Conservation (phyloP, 2,888 invertebrate species). For the Ypsolopha sequella region DNA sequence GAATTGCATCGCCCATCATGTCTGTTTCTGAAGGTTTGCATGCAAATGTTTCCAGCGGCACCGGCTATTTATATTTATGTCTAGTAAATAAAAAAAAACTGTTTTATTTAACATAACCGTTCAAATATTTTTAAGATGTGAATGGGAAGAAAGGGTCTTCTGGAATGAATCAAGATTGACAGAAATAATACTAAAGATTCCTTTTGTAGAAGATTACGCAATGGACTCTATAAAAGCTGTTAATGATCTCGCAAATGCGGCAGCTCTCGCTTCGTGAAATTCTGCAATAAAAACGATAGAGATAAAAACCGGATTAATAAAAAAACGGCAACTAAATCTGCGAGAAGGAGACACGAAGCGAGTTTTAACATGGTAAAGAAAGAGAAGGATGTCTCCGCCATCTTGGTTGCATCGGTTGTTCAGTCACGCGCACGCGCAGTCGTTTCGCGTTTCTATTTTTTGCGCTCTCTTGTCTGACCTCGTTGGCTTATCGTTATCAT, state of each 20-base stretch:
- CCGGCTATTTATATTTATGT: background rate
- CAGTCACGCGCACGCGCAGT: conserved; percentile 66
- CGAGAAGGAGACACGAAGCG: conserved; percentile 28
- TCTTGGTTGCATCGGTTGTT: conserved; percentile 58
- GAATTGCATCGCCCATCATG: conserved; percentile 19
- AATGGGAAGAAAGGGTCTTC: no score
- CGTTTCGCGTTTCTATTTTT: conserved; percentile 65
- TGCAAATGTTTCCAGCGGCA: conserved; percentile 32
- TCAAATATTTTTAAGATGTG: no score
- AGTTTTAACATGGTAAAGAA: conserved; percentile 16
- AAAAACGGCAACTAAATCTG: conserved; percentile 52
- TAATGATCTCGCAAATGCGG: background rate
- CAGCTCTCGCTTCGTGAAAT: conserved; percentile 35
- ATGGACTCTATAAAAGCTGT: no score
- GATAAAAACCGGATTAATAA: conserved; percentile 32
- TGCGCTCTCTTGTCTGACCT: conserved; percentile 62
- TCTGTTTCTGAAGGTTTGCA: conserved; percentile 26
- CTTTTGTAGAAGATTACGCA: no score
- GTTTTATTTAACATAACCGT: no score
- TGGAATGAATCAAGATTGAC: no score
- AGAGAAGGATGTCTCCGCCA: conserved; percentile 46
- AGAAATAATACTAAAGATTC: no score
- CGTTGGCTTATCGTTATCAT: conserved; percentile 67
- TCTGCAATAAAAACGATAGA: conserved; percentile 36
- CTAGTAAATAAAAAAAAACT: no score